Conservation (phyloP, 2,113 vertebrate species). For the Chaetodon trifascialis region DNA sequence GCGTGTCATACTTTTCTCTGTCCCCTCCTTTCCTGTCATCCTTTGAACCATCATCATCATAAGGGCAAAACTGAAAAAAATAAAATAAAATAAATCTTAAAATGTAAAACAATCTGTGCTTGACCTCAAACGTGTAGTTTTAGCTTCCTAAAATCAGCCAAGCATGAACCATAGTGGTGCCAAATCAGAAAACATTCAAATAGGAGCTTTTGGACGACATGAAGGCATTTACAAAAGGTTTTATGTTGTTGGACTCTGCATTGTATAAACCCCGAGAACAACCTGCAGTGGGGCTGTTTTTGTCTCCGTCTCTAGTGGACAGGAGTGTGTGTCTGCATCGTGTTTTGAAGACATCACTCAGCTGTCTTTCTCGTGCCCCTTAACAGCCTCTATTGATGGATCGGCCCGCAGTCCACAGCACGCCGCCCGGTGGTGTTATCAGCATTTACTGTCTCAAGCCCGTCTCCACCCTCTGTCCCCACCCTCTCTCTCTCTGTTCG, state of each 20-base stretch:
- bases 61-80: no score
- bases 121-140: background rate
- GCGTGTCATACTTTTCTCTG: no score
- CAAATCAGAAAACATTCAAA: background rate
- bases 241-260: no score
- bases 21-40: background rate
- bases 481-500: background rate
- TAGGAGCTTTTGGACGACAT: background rate
- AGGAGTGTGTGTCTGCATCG: background rate
- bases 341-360: slow-evolving; percentile 22
- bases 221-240: background rate
- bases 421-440: slow-evolving; percentile 17
- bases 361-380: background rate
- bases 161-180: background rate
- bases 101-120: background rate
- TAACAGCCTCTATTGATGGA: slow-evolving; percentile 46
- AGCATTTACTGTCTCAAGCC: background rate
- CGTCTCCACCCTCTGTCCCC: background rate
- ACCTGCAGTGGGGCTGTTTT: background rate
- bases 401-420: slow-evolving; percentile 20
- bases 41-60: background rate
- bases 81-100: no score
- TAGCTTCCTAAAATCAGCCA: background rate
- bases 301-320: background rate
- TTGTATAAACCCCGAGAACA: background rate